Percentiles rank a stretch among this genome's conserved stretches.
phyloP scores from a whole-genome alignment of 2,113 vertebrate species.

The Thymallus thymallus region DNA sequence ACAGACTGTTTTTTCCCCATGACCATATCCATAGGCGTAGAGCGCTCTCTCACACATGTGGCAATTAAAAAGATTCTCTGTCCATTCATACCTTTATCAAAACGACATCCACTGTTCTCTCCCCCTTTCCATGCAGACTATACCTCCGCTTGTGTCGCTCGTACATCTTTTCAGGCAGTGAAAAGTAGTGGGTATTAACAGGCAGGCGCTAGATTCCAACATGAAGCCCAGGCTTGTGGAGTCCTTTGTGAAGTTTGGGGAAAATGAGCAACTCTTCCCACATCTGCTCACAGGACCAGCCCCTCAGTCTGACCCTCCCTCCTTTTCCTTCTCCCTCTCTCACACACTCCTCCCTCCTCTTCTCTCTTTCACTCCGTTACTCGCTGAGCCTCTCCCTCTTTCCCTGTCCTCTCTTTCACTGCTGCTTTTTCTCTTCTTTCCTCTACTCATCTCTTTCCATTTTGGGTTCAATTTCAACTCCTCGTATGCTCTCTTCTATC shows the following conservation, averaged over 20 bases:
- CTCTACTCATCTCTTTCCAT: not conserved
- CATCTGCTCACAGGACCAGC: conserved; percentile 40
- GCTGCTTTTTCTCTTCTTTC: not conserved
- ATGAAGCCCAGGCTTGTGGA: conserved; percentile 38
- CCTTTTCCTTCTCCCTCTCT: conserved; percentile 24
- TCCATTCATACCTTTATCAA: conserved; percentile 81
- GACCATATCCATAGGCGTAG: too few relatives aligned
- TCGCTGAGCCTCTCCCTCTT: not conserved
- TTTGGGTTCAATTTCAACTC: not conserved
- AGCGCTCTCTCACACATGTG: not conserved
- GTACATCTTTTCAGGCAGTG: conserved; percentile 74
- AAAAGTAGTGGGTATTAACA: not conserved
- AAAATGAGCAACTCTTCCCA: conserved; percentile 53
- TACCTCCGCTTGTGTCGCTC: conserved; percentile 87
- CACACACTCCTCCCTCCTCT: conserved; percentile 5
- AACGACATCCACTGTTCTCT: conserved; percentile 85
- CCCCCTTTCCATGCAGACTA: conserved; percentile 84
- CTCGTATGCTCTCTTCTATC: not conserved
- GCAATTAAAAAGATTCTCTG: not conserved
- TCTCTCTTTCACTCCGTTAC: conserved; percentile 4
- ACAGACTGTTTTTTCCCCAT: too few relatives aligned
- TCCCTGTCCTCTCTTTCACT: not conserved
- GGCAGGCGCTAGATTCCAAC: conserved; percentile 42
- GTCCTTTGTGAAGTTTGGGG: conserved; percentile 30
- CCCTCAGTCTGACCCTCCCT: conserved; percentile 25